phyloP scores from a whole-genome alignment of 2,888 invertebrate species.

The Lingula anatina region DNA sequence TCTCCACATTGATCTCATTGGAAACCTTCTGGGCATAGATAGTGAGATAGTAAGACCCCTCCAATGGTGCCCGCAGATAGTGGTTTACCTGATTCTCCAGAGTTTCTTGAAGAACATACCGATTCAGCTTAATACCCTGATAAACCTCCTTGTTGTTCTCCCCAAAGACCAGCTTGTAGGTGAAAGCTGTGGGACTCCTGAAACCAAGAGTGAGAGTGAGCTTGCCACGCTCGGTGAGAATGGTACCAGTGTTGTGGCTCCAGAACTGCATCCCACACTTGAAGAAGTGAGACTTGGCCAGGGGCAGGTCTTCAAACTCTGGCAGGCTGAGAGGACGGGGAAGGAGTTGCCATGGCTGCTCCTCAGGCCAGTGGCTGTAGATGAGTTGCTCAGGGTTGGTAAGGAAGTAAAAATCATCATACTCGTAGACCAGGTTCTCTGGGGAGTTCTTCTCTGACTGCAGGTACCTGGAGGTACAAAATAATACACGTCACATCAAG shows the following conservation, averaged over 20 bases:
- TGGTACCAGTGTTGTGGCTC: constrained; percentile 43
- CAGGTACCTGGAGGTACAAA: constrained; percentile 12
- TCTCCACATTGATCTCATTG: constrained; percentile 46
- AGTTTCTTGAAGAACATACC: constrained; percentile 48
- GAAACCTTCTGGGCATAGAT: constrained; percentile 49
- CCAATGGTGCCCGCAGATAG: background rate
- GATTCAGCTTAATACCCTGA: constrained; percentile 45
- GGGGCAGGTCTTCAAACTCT: constrained; percentile 51
- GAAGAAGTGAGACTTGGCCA: constrained; percentile 53
- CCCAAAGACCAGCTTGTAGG: constrained; percentile 47
- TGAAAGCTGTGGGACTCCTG: constrained; percentile 49
- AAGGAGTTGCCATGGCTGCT: constrained; percentile 48
- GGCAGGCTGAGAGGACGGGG: constrained; percentile 29
- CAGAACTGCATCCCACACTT: constrained; percentile 49
- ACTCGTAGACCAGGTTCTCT: constrained; percentile 71
- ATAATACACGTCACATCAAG: too few relatives aligned
- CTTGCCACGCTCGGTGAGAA: constrained; percentile 43
- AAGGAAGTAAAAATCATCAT: constrained; percentile 98
- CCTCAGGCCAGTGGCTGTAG: constrained; percentile 51
- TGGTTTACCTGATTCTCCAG: constrained; percentile 34
- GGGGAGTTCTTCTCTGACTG: constrained; percentile 44
- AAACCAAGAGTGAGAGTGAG: constrained; percentile 47
- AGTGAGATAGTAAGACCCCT: constrained; percentile 46
- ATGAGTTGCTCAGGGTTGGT: constrained; percentile 77
- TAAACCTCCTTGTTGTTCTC: constrained; percentile 41